Evolutionary conservation across 2,888 invertebrate species (phyloP).

Genomic region (Mantis religiosa): DNA sequence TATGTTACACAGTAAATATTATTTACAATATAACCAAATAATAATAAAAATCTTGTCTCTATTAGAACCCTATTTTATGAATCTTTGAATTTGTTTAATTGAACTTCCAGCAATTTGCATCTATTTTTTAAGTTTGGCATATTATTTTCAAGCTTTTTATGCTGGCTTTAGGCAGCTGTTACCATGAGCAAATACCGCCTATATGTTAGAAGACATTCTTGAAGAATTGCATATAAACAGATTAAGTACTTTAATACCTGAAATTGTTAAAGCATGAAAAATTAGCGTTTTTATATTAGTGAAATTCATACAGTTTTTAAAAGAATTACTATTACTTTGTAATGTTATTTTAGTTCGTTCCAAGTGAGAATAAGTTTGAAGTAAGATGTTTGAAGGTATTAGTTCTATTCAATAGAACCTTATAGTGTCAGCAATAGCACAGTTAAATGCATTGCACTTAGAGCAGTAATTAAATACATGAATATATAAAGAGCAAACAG

Average conservation of each 20-base stretch:
- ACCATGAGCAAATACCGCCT: neutral
- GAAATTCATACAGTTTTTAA: neutral
- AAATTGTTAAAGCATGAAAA: neutral
- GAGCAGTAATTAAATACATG: neutral
- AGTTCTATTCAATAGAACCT: neutral
- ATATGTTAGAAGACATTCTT: neutral
- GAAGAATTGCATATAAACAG: neutral
- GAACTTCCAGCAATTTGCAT: neutral
- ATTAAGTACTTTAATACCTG: neutral
- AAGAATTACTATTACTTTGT: neutral
- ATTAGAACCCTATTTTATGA: too few relatives aligned
- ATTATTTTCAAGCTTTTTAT: neutral
- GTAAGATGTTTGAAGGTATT: neutral
- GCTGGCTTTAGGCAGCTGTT: neutral
- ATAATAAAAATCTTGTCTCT: too few relatives aligned
- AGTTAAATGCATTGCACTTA: neutral
- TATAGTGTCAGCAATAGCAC: neutral
- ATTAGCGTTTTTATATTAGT: neutral
- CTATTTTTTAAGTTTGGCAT: neutral
- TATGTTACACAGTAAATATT: too few relatives aligned
- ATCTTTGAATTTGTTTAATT: too few relatives aligned
- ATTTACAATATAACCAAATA: too few relatives aligned
- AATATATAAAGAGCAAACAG: neutral
- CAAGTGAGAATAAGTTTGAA: neutral
- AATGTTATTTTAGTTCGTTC: neutral